Evolutionary conservation across 2,888 invertebrate genomes (phyloP).

Genomic region (Sarcophaga carnaria): DNA sequence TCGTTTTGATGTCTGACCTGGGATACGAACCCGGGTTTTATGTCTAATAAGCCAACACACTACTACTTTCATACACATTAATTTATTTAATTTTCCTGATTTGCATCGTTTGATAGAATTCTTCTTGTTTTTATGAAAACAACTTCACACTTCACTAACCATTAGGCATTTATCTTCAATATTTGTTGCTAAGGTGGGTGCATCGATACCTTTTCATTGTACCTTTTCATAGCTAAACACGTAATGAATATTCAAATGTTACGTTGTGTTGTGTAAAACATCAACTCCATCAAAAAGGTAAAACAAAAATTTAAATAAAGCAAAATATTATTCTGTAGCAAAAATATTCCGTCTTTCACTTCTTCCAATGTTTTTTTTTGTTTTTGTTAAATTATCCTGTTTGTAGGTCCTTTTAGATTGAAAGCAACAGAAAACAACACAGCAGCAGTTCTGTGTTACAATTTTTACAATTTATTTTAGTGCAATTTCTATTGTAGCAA

Average conservation of each 20-base stretch:
- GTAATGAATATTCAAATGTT: constrained; percentile 10
- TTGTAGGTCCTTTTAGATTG: no score
- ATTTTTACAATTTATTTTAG: constrained; percentile 22
- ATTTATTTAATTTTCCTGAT: no score
- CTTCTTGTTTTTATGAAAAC: constrained; percentile 9
- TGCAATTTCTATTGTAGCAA: constrained; percentile 17
- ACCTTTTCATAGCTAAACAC: constrained; percentile 2
- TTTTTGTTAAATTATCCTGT: background rate
- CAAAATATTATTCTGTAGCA: background rate
- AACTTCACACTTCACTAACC: constrained; percentile 32
- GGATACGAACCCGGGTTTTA: no score
- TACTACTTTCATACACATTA: no score
- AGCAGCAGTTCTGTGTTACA: background rate
- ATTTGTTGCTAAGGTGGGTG: background rate
- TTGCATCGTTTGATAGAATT: background rate
- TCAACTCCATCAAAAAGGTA: constrained; percentile 15
- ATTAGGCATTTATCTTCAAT: constrained; percentile 9
- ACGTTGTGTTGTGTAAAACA: constrained; percentile 10
- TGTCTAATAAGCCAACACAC: no score
- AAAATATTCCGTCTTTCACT: background rate
- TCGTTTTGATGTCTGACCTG: no score
- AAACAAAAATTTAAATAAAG: background rate
- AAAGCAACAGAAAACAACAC: constrained; percentile 12
- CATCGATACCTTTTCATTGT: background rate
- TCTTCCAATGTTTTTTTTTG: background rate